Evolutionary conservation across 2,797 vertebrate species (phyloP).

Genomic region (Valencia hispanica): DNA sequence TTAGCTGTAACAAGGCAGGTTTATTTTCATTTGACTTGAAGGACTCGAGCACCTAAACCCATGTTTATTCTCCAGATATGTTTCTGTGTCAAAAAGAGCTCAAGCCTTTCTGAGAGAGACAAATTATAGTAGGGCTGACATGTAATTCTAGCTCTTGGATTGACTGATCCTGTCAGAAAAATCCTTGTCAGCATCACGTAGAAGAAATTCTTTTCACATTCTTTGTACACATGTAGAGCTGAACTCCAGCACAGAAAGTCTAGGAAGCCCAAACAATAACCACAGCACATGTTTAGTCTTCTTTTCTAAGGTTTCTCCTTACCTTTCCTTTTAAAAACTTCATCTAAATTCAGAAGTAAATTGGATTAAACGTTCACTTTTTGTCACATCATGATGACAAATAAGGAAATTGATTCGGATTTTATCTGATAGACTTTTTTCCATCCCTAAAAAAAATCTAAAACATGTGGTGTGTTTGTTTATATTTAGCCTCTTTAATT

Average conservation of each 20-base stretch:
- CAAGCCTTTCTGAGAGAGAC: constrained; percentile 21
- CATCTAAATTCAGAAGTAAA: background rate
- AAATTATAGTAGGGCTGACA: constrained; percentile 29
- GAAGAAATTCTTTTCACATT: background rate
- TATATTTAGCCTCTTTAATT: background rate
- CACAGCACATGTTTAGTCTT: background rate
- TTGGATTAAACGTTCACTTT: background rate
- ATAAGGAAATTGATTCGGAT: background rate
- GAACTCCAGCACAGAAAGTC: background rate
- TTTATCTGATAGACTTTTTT: background rate
- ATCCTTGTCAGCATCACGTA: background rate
- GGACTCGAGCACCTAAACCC: constrained; percentile 9
- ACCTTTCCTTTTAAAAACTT: background rate
- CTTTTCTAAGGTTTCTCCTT: background rate
- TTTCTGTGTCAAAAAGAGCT: constrained; percentile 43
- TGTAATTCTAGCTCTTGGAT: constrained; percentile 34
- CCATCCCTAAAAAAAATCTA: too few relatives aligned
- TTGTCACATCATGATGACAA: background rate
- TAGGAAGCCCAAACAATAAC: background rate
- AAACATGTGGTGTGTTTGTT: background rate
- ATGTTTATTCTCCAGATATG: constrained; percentile 3
- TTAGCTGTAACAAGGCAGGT: constrained; percentile 23
- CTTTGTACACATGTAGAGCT: background rate
- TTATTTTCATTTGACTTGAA: constrained; percentile 28
- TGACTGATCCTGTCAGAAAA: constrained; percentile 39